A percentile compares a stretch with the other conserved stretches of the same genome.
Conservation (phyloP, 2,888 invertebrate genomes). For the Galerucella pusilla region DNA sequence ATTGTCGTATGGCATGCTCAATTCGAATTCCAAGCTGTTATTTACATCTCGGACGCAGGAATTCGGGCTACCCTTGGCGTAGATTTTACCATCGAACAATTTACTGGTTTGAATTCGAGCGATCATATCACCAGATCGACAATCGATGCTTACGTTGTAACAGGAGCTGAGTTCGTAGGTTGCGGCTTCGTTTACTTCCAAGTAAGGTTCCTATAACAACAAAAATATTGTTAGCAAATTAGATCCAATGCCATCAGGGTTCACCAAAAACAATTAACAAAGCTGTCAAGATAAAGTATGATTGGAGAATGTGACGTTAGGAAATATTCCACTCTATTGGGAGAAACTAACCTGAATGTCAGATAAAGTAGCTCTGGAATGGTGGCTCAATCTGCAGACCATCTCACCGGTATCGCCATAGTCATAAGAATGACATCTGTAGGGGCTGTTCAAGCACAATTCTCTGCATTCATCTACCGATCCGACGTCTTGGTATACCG, state of each 20-base stretch:
- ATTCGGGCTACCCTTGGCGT: slow-evolving; percentile 93
- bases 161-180: slow-evolving; percentile 93
- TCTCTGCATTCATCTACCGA: slow-evolving; percentile 90
- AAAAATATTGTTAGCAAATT: background rate
- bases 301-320: too few relatives aligned
- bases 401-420: slow-evolving; percentile 93
- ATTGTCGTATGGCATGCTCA: slow-evolving; percentile 92
- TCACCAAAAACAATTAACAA: too few relatives aligned
- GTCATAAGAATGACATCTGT: slow-evolving; percentile 93
- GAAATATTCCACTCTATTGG: background rate
- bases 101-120: slow-evolving; percentile 92
- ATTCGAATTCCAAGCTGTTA: slow-evolving; percentile 88
- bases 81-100: slow-evolving; percentile 93
- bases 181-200: slow-evolving; percentile 90
- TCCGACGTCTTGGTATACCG: slow-evolving; percentile 90
- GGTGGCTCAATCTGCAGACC: slow-evolving; percentile 93
- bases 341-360: slow-evolving; percentile 80
- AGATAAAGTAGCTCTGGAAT: slow-evolving; percentile 87
- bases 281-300: too few relatives aligned
- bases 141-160: slow-evolving; percentile 94
- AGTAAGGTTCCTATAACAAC: slow-evolving; percentile 79
- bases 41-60: slow-evolving; percentile 91
- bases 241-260: too few relatives aligned
- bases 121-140: slow-evolving; percentile 92
- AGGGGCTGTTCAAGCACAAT: slow-evolving; percentile 88